Evolutionary conservation across 2,888 invertebrate species (phyloP), one percentile per base, ranked within the genome.

Genomic region (Macropis europaea): DNA sequence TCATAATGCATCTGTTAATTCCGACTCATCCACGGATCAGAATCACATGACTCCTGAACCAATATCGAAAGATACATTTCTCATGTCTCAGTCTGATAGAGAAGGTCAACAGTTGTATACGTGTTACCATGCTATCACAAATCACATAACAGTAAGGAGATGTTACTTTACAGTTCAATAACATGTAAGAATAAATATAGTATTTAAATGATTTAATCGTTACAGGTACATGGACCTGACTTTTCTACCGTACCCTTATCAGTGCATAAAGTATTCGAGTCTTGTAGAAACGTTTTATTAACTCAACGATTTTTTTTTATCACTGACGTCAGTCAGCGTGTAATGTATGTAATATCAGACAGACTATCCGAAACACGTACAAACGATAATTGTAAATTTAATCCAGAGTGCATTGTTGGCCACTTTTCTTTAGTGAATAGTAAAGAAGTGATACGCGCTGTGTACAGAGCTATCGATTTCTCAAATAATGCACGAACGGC

Each of bases 221-320:
- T 90, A 42, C 85, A 94, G 93, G 91, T 95, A 68, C 94, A 94
- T 86, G 93, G 93, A 81, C 93, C 93, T 76, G 93, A 93, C 85
- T 91, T 94, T 50, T 93, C 93, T 81, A 91, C 93, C 62, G 92
- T 93, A 69, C 94, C 95, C 9, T 88, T 94, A 63, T 94, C 93
- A 88, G 91, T 94, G 48, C 94, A 95, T 87, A 94, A 94, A 90
- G 90, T 95, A 79, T 93, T 94, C 40, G 90, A 92, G 36, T 91
- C 92, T 60, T 93, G 93, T 82, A 90, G 91, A 80, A 92, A 92
- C 75, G 90, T 95, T 81, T 89, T 95, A 68, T 91, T 95, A 53
- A 94, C 95, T 26, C 94, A 94, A 84, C 92, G 93, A 82, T 91
- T 95, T 73, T 92, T 95, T 82, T 95, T 94, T 85, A 91, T 93